Percentiles rank a stretch among this genome's conserved stretches.
phyloP scores from a whole-genome alignment of 2,888 invertebrate species.

The Epsilonema sp. region DNA sequence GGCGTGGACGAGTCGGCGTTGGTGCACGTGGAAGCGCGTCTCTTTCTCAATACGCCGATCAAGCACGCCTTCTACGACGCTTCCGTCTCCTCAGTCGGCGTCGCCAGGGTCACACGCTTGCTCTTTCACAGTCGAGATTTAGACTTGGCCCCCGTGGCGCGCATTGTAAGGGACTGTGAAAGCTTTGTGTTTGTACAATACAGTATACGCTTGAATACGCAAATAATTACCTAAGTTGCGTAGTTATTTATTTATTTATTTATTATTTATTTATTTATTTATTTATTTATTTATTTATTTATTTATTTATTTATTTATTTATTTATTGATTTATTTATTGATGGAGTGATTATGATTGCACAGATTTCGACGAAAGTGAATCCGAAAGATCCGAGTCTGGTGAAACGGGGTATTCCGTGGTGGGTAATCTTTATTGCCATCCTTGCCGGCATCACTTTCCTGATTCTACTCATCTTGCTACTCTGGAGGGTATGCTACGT shows the following conservation, averaged over 20 bases:
- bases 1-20: conserved; percentile 52
- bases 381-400: conserved; percentile 17
- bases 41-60: conserved; percentile 59
- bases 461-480: conserved; percentile 19
- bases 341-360: background rate
- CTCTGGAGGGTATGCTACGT: conserved; percentile 20
- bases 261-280: no score
- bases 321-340: no score
- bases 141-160: no score
- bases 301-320: no score
- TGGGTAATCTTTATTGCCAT: conserved; percentile 20
- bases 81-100: conserved; percentile 21
- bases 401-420: conserved; percentile 19
- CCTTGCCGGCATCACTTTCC: conserved; percentile 18
- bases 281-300: no score
- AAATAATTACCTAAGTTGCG: no score
- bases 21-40: conserved; percentile 47
- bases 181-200: no score
- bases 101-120: conserved; percentile 20
- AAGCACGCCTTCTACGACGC: conserved; percentile 36
- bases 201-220: no score
- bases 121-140: no score
- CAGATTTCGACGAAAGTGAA: conserved; percentile 16
- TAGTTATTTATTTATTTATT: no score
- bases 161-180: no score